Evolutionary conservation across 64 coral and sea anemone genomes (phyloP).

Genomic region (Orbicella faveolata): DNA sequence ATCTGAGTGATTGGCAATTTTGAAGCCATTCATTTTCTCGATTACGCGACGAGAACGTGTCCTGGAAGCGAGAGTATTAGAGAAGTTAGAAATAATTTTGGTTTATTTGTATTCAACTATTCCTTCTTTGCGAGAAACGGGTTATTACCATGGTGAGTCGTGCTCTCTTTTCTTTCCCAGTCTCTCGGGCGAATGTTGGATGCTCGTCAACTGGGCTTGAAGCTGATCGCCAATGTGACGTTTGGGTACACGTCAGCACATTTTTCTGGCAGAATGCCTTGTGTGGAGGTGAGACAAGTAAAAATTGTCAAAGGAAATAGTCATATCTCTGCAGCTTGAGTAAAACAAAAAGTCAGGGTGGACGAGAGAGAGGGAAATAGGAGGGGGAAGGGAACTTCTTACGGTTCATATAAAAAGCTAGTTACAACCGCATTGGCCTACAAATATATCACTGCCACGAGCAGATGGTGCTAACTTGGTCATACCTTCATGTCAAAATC

Average conservation of each 20-base stretch:
- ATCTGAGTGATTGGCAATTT: too few relatives aligned
- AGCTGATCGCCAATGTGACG: conserved; percentile 90
- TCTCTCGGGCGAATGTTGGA: conserved; percentile 73
- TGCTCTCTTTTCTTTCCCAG: conserved; percentile 12
- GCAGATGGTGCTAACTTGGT: neutral
- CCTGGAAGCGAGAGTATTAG: too few relatives aligned
- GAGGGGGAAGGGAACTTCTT: too few relatives aligned
- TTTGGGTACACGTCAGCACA: conserved; percentile 95
- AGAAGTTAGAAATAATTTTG: too few relatives aligned
- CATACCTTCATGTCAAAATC: neutral
- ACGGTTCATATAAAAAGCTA: too few relatives aligned
- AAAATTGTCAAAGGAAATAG: neutral
- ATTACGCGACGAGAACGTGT: too few relatives aligned
- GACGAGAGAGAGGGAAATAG: too few relatives aligned
- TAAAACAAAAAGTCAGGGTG: neutral
- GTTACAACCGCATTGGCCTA: too few relatives aligned
- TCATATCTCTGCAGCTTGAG: neutral
- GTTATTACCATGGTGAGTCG: neutral
- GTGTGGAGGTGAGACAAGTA: conserved; percentile 80
- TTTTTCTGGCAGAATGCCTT: conserved; percentile 96
- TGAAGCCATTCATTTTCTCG: too few relatives aligned
- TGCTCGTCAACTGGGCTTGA: conserved; percentile 88
- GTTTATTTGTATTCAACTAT: too few relatives aligned
- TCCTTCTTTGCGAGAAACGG: neutral
- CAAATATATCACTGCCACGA: too few relatives aligned